Evolutionary conservation across 1,140 invertebrate genomes (phyloP).

Genomic region (Lordiphosa clarofinis): DNA sequence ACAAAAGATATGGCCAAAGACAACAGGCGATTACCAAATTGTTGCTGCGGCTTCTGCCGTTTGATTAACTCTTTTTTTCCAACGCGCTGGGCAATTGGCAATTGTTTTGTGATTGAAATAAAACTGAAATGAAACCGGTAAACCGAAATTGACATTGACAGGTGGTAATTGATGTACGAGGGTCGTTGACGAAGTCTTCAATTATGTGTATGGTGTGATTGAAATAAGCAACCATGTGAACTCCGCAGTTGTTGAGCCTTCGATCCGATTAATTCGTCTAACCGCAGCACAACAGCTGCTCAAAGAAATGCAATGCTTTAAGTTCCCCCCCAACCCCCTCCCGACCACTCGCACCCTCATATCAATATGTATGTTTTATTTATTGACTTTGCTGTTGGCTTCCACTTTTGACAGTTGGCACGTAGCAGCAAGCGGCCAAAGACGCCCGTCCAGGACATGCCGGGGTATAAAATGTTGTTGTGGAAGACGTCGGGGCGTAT

Average conservation of each 20-base stretch:
- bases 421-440: constrained; percentile 33
- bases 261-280: too few species aligned
- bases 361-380: constrained; percentile 56
- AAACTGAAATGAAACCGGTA: constrained; percentile 15
- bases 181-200: constrained; percentile 6
- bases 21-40: constrained; percentile 13
- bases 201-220: background rate
- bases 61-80: background rate
- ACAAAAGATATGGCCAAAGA: constrained; percentile 10
- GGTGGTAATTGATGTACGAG: constrained; percentile 13
- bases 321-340: background rate
- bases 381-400: constrained; percentile 51
- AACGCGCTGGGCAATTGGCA: background rate
- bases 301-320: background rate
- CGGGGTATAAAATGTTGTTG: constrained; percentile 7
- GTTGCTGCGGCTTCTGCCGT: background rate
- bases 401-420: constrained; percentile 58
- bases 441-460: constrained; percentile 25
- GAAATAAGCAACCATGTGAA: too few species aligned
- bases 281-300: too few species aligned
- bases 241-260: too few species aligned
- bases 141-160: constrained; percentile 13
- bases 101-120: constrained; percentile 7
- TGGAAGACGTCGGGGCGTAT: constrained; percentile 40
- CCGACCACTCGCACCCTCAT: constrained; percentile 5